Evolutionary conservation across 2,113 vertebrate genomes (phyloP).

Genomic region (Craseonycteris thonglongyai): DNA sequence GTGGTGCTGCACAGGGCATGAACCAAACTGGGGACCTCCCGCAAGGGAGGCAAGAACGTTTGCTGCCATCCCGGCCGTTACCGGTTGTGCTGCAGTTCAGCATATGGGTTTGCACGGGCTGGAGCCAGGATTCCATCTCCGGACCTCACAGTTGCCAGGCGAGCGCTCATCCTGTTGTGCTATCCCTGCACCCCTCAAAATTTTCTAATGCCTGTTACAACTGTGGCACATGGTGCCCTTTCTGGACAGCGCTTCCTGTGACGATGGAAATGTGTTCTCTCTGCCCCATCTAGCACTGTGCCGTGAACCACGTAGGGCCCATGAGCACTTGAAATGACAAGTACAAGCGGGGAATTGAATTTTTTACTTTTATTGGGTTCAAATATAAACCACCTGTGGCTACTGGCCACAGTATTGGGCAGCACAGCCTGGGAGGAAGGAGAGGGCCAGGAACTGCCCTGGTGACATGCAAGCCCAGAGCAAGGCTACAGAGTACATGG

Average conservation of each 20-base stretch:
- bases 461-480: neutral
- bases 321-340: neutral
- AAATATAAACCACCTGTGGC: neutral
- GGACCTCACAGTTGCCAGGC: too few species aligned
- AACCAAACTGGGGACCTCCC: too few species aligned
- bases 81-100: too few species aligned
- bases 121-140: too few species aligned
- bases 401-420: neutral
- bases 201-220: neutral
- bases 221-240: neutral
- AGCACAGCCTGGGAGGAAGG: neutral
- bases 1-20: too few species aligned
- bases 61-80: too few species aligned
- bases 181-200: too few species aligned
- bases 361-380: neutral
- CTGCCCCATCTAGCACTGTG: rapidly evolving
- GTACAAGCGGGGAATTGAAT: neutral
- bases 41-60: too few species aligned
- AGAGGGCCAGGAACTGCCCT: neutral
- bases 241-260: neutral
- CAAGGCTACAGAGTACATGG: neutral
- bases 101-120: too few species aligned
- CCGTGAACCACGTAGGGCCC: neutral
- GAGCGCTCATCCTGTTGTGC: too few species aligned
- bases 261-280: rapidly evolving